Conservation (phyloP, 2,113 vertebrate genomes). For the Thryonomys swinderianus region DNA sequence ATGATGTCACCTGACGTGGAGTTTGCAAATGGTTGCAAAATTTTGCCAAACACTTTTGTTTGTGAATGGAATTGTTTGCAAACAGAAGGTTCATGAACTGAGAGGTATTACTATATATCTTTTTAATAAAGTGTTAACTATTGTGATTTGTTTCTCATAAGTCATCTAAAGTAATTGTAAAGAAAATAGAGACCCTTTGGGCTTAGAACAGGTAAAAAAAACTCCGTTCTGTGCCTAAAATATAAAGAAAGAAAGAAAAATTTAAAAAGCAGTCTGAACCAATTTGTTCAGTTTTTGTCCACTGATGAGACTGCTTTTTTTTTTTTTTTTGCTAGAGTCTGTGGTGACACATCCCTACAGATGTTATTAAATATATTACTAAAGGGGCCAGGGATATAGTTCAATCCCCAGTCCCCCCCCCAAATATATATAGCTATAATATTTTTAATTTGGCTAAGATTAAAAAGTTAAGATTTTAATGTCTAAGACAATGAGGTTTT, state of each 20-base stretch:
- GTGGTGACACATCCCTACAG: background rate
- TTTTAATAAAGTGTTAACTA: background rate
- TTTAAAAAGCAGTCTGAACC: background rate
- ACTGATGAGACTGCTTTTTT: background rate
- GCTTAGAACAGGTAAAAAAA: background rate
- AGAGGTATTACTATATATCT: background rate
- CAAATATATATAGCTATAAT: too few species aligned
- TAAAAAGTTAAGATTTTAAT: background rate
- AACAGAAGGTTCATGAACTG: background rate
- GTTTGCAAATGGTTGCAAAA: background rate
- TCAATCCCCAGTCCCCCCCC: too few species aligned
- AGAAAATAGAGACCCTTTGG: background rate
- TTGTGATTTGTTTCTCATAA: background rate
- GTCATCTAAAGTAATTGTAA: background rate
- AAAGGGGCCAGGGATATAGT: too few species aligned
- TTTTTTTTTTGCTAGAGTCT: background rate
- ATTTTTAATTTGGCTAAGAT: background rate
- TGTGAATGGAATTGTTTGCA: background rate
- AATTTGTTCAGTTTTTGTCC: background rate
- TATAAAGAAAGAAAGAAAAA: too few species aligned
- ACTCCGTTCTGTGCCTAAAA: background rate
- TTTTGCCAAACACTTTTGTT: background rate
- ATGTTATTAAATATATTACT: background rate
- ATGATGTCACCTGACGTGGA: background rate
- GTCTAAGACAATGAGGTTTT: background rate